Conservation (phyloP, 2,113 vertebrate genomes). For the Oceanodroma tethys region DNA sequence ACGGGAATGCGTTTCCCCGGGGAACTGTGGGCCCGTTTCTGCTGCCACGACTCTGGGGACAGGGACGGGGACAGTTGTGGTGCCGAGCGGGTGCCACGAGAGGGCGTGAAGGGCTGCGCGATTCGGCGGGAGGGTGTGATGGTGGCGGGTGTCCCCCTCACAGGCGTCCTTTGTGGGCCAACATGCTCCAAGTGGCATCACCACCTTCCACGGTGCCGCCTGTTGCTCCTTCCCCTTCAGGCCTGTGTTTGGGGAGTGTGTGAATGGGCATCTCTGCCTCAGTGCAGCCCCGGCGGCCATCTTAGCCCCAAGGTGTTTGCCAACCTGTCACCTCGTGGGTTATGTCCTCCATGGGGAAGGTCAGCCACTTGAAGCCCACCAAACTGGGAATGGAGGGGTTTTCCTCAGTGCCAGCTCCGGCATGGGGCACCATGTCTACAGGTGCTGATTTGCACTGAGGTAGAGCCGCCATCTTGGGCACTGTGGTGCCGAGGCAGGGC, state of each 20-base stretch:
- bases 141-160: neutral
- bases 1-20: fast-evolving
- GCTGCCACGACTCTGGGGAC: fast-evolving
- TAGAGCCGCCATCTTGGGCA: fast-evolving
- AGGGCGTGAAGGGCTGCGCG: neutral
- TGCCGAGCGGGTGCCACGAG: neutral
- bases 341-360: fast-evolving
- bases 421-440: fast-evolving
- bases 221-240: neutral
- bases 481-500: too few relatives aligned
- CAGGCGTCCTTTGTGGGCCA: fast-evolving
- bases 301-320: neutral
- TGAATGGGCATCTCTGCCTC: fast-evolving
- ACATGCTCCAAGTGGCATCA: fast-evolving
- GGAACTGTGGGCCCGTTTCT: fast-evolving
- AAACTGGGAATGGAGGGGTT: fast-evolving
- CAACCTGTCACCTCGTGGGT: fast-evolving
- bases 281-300: neutral
- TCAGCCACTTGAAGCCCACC: neutral
- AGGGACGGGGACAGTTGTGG: neutral
- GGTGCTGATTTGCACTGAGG: neutral
- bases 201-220: fast-evolving
- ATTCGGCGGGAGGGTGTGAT: neutral
- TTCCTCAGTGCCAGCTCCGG: fast-evolving
- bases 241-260: fast-evolving